Evolutionary conservation across 2,113 vertebrate genomes (phyloP).

Genomic region (Mirounga angustirostris): DNA sequence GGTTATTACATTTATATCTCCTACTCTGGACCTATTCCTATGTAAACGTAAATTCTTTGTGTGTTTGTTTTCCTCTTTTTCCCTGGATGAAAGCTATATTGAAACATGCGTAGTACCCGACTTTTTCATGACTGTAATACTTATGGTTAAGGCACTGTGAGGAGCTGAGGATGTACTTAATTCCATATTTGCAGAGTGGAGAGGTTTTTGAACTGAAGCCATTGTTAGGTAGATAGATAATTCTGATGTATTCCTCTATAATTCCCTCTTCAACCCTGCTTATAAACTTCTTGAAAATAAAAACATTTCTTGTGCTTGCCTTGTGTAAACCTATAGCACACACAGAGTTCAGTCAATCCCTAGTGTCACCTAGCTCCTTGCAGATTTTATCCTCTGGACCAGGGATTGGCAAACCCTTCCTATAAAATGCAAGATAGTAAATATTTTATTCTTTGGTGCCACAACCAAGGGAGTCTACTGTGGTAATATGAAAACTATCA

Average conservation of each 20-base stretch:
- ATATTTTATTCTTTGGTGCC: neutral
- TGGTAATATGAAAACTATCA: neutral
- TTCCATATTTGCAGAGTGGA: neutral
- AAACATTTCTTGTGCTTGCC: neutral
- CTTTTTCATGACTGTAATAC: neutral
- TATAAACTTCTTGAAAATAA: neutral
- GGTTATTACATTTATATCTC: neutral
- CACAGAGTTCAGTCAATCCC: neutral
- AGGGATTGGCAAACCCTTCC: neutral
- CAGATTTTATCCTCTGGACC: neutral
- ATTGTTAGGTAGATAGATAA: neutral
- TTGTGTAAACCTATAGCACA: neutral
- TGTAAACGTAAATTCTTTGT: neutral
- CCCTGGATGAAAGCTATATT: neutral
- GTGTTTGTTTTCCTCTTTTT: neutral
- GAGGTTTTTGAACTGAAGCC: neutral
- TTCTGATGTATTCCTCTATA: neutral
- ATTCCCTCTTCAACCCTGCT: neutral
- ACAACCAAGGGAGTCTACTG: neutral
- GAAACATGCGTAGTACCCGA: neutral
- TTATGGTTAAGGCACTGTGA: neutral
- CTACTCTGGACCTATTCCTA: neutral
- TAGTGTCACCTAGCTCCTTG: rapidly evolving
- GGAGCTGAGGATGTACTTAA: neutral
- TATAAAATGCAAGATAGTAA: neutral